Base-by-base conservation (phyloP, 2,797 vertebrate genomes). In the Aselliscus stoliczkanus region DNA sequence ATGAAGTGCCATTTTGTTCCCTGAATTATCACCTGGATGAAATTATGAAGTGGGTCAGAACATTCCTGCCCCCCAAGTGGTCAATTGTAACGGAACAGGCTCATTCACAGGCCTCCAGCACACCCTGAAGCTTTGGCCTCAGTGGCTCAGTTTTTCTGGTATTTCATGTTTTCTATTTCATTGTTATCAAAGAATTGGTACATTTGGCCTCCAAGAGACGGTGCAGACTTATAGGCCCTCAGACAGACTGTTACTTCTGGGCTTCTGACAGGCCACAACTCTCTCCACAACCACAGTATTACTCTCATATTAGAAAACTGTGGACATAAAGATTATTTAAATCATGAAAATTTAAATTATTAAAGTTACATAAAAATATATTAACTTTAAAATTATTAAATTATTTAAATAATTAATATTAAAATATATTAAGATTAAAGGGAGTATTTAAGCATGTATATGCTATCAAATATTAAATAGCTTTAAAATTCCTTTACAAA, bases 401-500 rank as follows among this genome's bases (percentile, higher is more conserved):
- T 52, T 54, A 72, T 27, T 69, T 13, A 58, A 77, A 31, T 47
- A 88, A 44, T 34, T 5, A 42, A 54, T 92, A 37, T 85, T 52
- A n/a, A 81, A n/a, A 81, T 44, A 56, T 62, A 25, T 37, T 58
- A 58, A 88, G 7, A 72, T 37, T 37, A 54, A 85, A 70, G 37
- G 42, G 13, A 58, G 85, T 72, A 80, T 52, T 56, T 52, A 21
- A 82, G 65, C 54, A 88, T 88, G 56, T n/a, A n/a, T 64, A 37
- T 56, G 64, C 25, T 81, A 56, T 73, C n/a, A 47, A 62, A 3
- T 69, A 44, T 77, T 15, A 54, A n/a, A 72, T 52, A 86, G 13
- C 1, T 86, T 88, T 81, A 31, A 77, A 93, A 87, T 92, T 44
- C 82, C 27, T 93, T 96, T 65, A 72, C 7, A 93, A 72, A 65